phyloP scores from a whole-genome alignment of 2,797 vertebrate genomes.

The Sebastes minor region DNA sequence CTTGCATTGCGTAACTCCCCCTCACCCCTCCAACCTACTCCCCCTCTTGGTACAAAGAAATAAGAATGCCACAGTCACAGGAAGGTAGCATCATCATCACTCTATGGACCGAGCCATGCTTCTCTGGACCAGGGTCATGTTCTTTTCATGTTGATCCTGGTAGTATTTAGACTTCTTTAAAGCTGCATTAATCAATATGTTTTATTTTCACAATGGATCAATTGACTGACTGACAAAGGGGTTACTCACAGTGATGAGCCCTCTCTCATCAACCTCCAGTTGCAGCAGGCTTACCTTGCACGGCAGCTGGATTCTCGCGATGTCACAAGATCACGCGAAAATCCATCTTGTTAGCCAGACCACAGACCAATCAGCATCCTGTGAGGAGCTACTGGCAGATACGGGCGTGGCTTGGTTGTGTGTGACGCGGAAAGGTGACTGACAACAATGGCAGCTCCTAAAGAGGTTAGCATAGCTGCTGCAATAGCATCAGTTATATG shows the following conservation, averaged over 20 bases:
- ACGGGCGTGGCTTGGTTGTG: no score
- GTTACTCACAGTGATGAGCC: not conserved
- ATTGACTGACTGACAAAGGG: not conserved
- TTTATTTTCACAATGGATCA: not conserved
- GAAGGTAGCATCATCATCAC: not conserved
- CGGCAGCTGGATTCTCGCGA: no score
- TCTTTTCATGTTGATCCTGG: not conserved
- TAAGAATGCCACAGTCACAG: constrained; percentile 7
- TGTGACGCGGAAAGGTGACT: no score
- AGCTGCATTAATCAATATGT: not conserved
- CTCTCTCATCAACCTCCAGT: no score
- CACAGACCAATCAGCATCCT: no score
- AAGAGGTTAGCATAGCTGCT: no score
- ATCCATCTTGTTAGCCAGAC: no score
- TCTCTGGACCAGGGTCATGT: not conserved
- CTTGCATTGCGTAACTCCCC: constrained; percentile 15
- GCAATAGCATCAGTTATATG: no score
- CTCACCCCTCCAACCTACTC: not conserved
- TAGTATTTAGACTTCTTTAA: not conserved
- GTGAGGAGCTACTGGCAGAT: no score
- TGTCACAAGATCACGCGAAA: no score
- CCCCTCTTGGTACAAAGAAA: not conserved
- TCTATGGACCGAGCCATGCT: not conserved
- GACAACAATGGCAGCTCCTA: no score
- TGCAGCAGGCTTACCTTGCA: no score